Evolutionary conservation across 2,888 invertebrate species (phyloP).

Genomic region (Leptopilina myrica): DNA sequence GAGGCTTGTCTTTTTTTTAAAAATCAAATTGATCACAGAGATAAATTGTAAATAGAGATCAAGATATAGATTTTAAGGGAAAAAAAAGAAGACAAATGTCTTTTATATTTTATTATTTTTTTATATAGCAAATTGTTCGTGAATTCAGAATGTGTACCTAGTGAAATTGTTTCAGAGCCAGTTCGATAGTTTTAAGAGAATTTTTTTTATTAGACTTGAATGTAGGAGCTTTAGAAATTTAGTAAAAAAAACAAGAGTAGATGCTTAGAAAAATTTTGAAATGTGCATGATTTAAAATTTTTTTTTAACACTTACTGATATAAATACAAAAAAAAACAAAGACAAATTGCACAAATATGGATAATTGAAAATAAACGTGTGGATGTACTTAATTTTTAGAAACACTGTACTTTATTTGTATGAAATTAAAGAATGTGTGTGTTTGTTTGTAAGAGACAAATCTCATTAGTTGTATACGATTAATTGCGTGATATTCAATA

Average conservation of each 20-base stretch:
- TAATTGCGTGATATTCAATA: conserved; percentile 52
- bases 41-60: conserved; percentile 43
- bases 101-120: conserved; percentile 46
- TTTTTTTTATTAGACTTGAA: conserved; percentile 12
- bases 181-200: conserved; percentile 21
- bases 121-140: conserved; percentile 33
- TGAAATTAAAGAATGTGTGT: conserved; percentile 18
- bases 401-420: conserved; percentile 14
- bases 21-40: conserved; percentile 36
- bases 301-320: not conserved
- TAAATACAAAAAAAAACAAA: not conserved
- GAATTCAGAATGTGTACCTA: conserved; percentile 6
- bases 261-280: no score
- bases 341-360: conserved; percentile 1
- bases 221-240: conserved; percentile 7
- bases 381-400: conserved; percentile 32
- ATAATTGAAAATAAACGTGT: conserved; percentile 4
- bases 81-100: conserved; percentile 3
- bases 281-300: not conserved
- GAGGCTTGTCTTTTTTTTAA: conserved; percentile 35
- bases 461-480: conserved; percentile 19
- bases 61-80: conserved; percentile 25
- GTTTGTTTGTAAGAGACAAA: not conserved
- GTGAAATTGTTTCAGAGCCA: conserved; percentile 15
- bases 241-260: not conserved